A percentile compares a stretch with the other conserved stretches of the same genome.
phyloP scores from a whole-genome alignment of 2,113 vertebrate genomes.

The human (Homo sapiens) region DNA sequence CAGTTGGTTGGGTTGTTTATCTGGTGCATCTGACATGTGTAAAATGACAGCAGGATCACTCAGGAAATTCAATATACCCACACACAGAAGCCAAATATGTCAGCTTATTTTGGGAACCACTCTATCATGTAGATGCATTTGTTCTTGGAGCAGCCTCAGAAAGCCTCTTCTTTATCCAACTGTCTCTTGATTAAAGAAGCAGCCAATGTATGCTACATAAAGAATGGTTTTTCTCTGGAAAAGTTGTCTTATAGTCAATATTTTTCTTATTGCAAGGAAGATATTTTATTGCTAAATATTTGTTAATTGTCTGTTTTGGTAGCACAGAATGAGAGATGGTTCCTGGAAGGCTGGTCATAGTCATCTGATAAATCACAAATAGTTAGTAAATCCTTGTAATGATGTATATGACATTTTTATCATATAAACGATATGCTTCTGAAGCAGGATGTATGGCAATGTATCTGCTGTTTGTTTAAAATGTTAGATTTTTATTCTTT shows the following conservation, averaged over 20 bases:
- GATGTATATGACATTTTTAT: neutral
- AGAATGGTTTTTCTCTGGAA: neutral
- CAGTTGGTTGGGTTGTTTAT: slow-evolving; percentile 30
- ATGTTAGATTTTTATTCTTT: slow-evolving; percentile 14
- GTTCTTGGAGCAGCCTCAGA: slow-evolving; percentile 31
- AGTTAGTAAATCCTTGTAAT: neutral
- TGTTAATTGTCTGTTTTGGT: neutral
- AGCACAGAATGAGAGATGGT: neutral
- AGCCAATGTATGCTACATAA: neutral
- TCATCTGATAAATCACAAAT: neutral
- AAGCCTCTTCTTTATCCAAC: neutral
- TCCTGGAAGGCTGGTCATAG: neutral
- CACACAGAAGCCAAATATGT: slow-evolving; percentile 18
- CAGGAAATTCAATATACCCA: slow-evolving; percentile 46
- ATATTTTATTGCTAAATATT: slow-evolving; percentile 49
- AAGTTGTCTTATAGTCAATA: neutral
- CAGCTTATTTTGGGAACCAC: slow-evolving; percentile 59
- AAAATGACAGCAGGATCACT: slow-evolving; percentile 39
- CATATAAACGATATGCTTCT: neutral
- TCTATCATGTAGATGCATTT: slow-evolving; percentile 31
- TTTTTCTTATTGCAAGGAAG: neutral
- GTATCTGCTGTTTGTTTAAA: neutral
- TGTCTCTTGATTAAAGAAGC: slow-evolving; percentile 21
- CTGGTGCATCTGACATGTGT: neutral
- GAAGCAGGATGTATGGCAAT: neutral